Conservation (phyloP, 2,888 invertebrate species). For the Dynastes maya region DNA sequence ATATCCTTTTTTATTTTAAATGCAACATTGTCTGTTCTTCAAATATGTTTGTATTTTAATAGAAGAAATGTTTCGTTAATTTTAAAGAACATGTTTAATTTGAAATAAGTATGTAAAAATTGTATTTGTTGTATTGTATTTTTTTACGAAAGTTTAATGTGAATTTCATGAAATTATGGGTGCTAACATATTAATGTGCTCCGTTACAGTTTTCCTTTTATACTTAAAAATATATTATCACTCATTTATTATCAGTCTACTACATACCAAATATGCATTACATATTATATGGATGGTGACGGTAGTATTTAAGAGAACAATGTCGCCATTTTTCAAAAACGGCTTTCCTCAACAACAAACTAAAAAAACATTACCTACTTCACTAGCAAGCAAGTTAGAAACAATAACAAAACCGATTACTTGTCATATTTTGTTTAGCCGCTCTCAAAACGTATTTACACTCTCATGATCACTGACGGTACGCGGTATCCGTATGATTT, state of each 20-base stretch:
- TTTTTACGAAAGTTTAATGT: no score
- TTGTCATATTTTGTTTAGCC: background rate
- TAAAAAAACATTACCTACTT: slow-evolving; percentile 10
- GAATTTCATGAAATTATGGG: no score
- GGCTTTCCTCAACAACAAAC: slow-evolving; percentile 19
- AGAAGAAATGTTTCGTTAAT: no score
- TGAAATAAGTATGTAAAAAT: no score
- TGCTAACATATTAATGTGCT: background rate
- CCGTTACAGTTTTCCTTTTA: background rate
- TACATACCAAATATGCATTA: slow-evolving; percentile 1
- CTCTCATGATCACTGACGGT: background rate
- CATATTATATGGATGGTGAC: background rate
- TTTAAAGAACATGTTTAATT: no score
- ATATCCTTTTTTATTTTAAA: no score
- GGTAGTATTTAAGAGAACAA: background rate
- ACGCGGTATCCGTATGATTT: background rate
- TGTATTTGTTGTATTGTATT: no score
- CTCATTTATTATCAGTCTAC: background rate
- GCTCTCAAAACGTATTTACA: background rate
- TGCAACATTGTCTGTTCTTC: no score
- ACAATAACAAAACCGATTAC: slow-evolving; percentile 19
- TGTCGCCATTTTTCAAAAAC: background rate
- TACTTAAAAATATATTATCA: slow-evolving; percentile 1
- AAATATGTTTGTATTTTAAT: no score
- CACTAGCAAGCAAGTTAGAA: slow-evolving; percentile 21